These are phyloP conservation scores for Trematocara zebra DNA, from an alignment of 2,113 vertebrate species.

Conservation along the genomic window DNA sequence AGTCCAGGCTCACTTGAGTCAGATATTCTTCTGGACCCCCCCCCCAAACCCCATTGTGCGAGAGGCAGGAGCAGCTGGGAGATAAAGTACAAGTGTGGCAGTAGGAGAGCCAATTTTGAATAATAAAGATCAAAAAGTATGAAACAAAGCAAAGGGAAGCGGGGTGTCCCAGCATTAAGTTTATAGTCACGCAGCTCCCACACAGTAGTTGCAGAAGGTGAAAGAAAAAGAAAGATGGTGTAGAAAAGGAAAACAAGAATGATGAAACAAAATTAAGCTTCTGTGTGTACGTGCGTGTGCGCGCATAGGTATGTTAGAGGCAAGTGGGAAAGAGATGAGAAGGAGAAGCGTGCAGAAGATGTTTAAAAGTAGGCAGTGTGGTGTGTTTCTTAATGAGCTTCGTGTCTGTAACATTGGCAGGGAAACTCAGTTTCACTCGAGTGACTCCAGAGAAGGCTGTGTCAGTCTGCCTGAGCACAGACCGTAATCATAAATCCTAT, in stretches of 20 bases:
- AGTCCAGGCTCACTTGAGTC: neutral
- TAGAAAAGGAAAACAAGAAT: neutral
- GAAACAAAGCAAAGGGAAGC: slow-evolving; percentile 24
- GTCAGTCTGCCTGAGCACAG: slow-evolving; percentile 1
- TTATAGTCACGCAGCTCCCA: neutral
- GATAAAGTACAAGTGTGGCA: slow-evolving; percentile 10
- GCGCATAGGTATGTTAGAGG: neutral
- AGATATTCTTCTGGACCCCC: neutral
- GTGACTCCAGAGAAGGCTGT: slow-evolving; percentile 16
- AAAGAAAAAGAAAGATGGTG: neutral
- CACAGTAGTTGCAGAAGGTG: neutral
- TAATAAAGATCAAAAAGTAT: slow-evolving; percentile 32
- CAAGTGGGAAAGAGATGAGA: neutral
- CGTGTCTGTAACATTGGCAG: slow-evolving; percentile 23
- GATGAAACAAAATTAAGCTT: slow-evolving; percentile 23
- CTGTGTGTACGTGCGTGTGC: neutral
- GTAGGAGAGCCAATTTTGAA: slow-evolving; percentile 22
- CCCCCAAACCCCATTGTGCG: neutral
- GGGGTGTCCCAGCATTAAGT: slow-evolving; percentile 4
- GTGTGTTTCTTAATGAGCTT: slow-evolving; percentile 38
- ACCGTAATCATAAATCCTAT: slow-evolving; percentile 22
- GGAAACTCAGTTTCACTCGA: slow-evolving; percentile 30
- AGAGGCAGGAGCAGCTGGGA: neutral
- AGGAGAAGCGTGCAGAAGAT: neutral
- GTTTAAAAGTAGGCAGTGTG: slow-evolving; percentile 31